phyloP scores from a whole-genome alignment of 2,113 vertebrate genomes.

The Tachycineta bicolor region DNA sequence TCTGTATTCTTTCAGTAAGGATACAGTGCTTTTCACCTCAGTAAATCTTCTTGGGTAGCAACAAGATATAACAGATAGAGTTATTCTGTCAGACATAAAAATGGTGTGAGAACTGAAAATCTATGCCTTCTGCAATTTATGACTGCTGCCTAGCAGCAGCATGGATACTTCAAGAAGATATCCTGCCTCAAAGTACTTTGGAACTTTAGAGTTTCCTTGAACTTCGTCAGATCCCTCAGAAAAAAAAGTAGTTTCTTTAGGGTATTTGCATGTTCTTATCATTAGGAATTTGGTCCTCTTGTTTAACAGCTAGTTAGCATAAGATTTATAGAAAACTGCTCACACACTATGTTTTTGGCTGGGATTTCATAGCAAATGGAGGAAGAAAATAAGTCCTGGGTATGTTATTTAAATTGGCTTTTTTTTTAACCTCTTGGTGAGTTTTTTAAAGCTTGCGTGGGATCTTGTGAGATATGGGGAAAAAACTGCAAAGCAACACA shows the following conservation, averaged over 20 bases:
- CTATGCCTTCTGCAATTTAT: slow-evolving; percentile 61
- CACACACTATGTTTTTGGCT: not conserved
- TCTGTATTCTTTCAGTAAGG: slow-evolving; percentile 35
- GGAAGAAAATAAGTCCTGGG: not conserved
- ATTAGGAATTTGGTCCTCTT: not conserved
- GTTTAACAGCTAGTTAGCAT: slow-evolving; percentile 25
- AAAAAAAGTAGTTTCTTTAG: not conserved
- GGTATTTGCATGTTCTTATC: not conserved
- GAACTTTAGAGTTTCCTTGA: not conserved
- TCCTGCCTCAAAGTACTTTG: not conserved
- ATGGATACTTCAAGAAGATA: slow-evolving; percentile 18
- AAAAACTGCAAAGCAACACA: slow-evolving; percentile 26
- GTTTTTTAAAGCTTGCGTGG: slow-evolving; percentile 32
- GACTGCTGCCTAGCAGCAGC: slow-evolving; percentile 1
- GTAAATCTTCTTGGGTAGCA: slow-evolving; percentile 59
- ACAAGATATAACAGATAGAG: slow-evolving; percentile 50
- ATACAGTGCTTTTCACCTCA: slow-evolving; percentile 26
- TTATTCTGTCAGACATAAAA: slow-evolving; percentile 60
- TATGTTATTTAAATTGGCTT: slow-evolving; percentile 10
- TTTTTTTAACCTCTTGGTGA: not conserved
- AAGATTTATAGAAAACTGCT: slow-evolving; percentile 22
- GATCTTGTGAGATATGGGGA: not conserved
- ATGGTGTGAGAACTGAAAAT: slow-evolving; percentile 54
- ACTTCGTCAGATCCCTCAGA: not conserved
- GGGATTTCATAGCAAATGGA: slow-evolving; percentile 29